Percentiles rank a stretch among this genome's conserved stretches.
Evolutionary conservation across 1,140 invertebrate genomes (phyloP).

Genomic region (Laupala kohalensis): DNA sequence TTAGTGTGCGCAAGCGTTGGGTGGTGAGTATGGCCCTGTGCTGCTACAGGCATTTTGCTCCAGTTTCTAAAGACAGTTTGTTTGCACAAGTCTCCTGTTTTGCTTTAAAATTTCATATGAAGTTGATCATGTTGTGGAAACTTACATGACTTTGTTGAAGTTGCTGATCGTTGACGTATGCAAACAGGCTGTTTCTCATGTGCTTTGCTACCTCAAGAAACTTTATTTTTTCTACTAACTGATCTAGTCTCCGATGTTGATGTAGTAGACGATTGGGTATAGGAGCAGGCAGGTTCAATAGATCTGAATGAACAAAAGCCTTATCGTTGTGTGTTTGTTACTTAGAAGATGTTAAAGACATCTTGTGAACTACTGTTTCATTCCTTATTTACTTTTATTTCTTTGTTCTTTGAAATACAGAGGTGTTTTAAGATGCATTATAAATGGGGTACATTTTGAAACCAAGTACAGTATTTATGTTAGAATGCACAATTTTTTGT

Average conservation of each 20-base stretch:
- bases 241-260: background rate
- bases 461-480: background rate
- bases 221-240: background rate
- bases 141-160: too few relatives aligned
- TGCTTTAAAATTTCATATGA: background rate
- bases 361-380: background rate
- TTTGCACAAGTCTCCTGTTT: background rate
- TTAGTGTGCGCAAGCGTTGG: slow-evolving; percentile 11
- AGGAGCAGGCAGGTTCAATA: background rate
- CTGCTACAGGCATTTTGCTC: background rate
- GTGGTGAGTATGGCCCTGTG: slow-evolving; percentile 12
- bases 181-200: background rate
- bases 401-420: background rate
- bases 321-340: background rate
- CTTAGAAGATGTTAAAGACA: background rate
- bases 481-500: background rate
- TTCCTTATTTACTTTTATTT: background rate
- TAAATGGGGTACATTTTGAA: background rate
- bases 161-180: too few relatives aligned
- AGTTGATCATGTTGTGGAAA: too few relatives aligned
- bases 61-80: background rate
- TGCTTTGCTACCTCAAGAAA: background rate
- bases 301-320: background rate
- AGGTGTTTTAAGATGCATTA: background rate
- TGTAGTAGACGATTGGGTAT: background rate